A percentile compares a stretch with the other conserved stretches of the same genome.
These are phyloP conservation scores for Ormyrus nitidulus DNA, from an alignment of 2,888 invertebrate species.

Conservation along the genomic window DNA sequence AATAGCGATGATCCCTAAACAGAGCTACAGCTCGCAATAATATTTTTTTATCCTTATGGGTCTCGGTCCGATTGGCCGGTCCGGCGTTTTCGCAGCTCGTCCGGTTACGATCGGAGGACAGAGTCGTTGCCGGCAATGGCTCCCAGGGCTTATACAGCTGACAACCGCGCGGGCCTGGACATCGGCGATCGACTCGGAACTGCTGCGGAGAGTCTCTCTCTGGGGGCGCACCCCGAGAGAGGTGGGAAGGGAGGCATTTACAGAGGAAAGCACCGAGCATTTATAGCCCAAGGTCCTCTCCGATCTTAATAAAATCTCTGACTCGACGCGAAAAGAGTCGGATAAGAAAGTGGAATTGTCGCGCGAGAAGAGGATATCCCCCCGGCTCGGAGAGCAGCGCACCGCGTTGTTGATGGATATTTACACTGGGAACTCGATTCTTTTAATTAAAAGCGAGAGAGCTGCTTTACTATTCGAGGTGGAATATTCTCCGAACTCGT, in stretches of 20 bases:
- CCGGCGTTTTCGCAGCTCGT: conserved; percentile 11
- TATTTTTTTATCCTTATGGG: conserved; percentile 25
- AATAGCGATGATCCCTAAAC: too few relatives aligned
- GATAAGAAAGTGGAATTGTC: conserved; percentile 40
- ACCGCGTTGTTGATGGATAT: conserved; percentile 19
- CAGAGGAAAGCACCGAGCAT: conserved; percentile 66
- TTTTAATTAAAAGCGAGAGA: conserved; percentile 7
- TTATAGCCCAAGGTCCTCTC: conserved; percentile 68
- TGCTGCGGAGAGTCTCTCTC: conserved; percentile 22
- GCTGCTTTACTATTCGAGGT: too few relatives aligned
- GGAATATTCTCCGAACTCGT: neutral
- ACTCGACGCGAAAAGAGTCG: conserved; percentile 11
- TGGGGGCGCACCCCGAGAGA: conserved; percentile 37
- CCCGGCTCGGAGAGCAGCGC: too few relatives aligned
- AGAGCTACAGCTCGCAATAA: neutral
- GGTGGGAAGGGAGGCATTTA: conserved; percentile 41
- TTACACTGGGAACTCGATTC: neutral
- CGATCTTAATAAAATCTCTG: conserved; percentile 74
- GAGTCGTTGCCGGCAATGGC: conserved; percentile 58
- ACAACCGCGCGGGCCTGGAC: conserved; percentile 73
- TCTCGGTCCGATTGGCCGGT: conserved; percentile 27
- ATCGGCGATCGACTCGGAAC: conserved; percentile 62
- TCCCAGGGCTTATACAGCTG: conserved; percentile 70
- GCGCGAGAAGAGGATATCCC: neutral
- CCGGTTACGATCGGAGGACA: conserved; percentile 64